Evolutionary conservation across 2,113 vertebrate species (phyloP), one percentile per base, ranked within the genome.

Genomic region (Mus spicilegus): DNA sequence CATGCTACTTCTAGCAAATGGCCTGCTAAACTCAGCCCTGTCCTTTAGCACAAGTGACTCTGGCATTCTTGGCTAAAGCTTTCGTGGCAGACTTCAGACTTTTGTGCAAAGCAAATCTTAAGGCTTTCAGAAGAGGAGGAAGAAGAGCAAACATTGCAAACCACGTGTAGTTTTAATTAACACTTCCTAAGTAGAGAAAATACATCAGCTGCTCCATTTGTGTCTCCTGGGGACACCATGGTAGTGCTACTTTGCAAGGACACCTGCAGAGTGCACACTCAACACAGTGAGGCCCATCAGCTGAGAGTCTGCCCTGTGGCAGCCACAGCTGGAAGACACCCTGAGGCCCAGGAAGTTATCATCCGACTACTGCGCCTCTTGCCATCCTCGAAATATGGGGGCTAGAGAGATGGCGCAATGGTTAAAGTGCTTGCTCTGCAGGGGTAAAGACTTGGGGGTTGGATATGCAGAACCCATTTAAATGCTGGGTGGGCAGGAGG

Each of bases 91-190:
- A 65, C 49, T 67, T 80, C 1, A 49, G 63, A 19, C 28, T 75
- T 70, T 61, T 70, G 54, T 65, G 30, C 88, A 95, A 80, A 11
- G 39, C n/a, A 20, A 65, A 88, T 12, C 73, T 65, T 11, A 39
- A 92, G 39, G 3, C 56, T 92, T 78, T 88, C 70, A n/a, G 33
- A 72, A 87, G 42, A 95, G 76, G 42, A 95, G 76, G 95, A 91
- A 95, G n/a, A 91, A 89, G 46, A 91, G 72, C 54, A 65, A 77
- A 70, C 86, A 54, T 72, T 89, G 94, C 33, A 69, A 89, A 81
- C 28, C 36, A 95, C 46, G 51, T 81, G 51, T 82, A 49, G 77
- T 69, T 96, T 95, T 96, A 90, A 96, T 92, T 90, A 95, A 93
- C 95, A 94, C 82, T 88, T 36, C 82, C 85, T 81, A 65, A 26